Evolutionary conservation across 2,113 vertebrate genomes (phyloP).

Genomic region (Ploceus nigricollis): DNA sequence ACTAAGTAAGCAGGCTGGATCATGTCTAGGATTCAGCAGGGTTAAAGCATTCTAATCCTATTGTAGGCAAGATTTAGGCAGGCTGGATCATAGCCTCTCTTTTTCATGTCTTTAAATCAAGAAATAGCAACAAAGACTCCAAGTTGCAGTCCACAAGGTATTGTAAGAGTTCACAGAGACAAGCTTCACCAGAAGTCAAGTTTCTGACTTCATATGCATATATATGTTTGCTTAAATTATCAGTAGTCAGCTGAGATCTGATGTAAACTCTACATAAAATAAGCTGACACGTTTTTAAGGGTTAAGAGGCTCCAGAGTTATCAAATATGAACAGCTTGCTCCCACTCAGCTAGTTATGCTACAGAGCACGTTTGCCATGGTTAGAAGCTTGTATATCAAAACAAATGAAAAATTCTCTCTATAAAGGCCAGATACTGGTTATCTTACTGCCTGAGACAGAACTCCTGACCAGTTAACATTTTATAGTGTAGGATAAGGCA

Average conservation of each 20-base stretch:
- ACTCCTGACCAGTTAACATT: not conserved
- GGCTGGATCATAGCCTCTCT: not conserved
- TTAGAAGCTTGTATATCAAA: not conserved
- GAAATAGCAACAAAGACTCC: not conserved
- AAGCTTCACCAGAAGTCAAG: not conserved
- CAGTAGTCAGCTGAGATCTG: not conserved
- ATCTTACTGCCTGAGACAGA: not conserved
- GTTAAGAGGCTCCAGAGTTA: not conserved
- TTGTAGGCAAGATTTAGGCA: slow-evolving; percentile 3
- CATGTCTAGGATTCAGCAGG: slow-evolving; percentile 4
- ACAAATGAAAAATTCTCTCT: not conserved
- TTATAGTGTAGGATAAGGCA: not conserved
- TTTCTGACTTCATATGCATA: not conserved
- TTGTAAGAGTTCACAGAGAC: not conserved
- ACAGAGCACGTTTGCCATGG: not conserved
- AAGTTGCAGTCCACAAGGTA: not conserved
- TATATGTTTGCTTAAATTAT: not conserved
- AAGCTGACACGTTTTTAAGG: not conserved
- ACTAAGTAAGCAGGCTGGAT: slow-evolving; percentile 12
- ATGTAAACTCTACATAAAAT: not conserved
- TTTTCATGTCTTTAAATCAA: not conserved
- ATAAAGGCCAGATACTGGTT: not conserved
- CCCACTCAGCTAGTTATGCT: not conserved
- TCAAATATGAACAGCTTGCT: not conserved
- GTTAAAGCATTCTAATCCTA: slow-evolving; percentile 15